These are phyloP conservation scores for Ophion ventricosus DNA, from an alignment of 2,888 invertebrate genomes.

Conservation along the genomic window DNA sequence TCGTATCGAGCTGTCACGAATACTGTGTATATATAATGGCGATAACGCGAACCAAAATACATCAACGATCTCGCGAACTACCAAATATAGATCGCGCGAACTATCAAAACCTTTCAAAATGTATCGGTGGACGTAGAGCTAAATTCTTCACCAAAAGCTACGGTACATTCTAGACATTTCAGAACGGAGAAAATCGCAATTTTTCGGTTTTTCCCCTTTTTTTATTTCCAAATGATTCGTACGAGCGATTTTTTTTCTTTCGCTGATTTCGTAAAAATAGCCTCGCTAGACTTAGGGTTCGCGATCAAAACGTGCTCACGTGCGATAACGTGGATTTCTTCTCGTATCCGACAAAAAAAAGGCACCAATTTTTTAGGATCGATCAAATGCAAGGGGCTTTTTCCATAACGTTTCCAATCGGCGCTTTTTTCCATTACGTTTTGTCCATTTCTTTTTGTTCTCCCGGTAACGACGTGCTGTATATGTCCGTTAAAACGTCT, in stretches of 20 bases:
- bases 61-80: neutral
- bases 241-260: neutral
- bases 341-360: neutral
- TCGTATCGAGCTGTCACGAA: too few species aligned
- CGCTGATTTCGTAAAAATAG: neutral
- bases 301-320: neutral
- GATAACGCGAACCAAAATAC: neutral
- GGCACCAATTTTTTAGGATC: neutral
- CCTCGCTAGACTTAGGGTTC: neutral
- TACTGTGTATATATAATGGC: neutral
- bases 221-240: neutral
- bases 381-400: neutral
- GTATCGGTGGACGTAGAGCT: neutral
- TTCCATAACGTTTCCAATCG: too few species aligned
- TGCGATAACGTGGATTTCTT: neutral
- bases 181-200: neutral
- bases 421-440: neutral
- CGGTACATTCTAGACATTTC: neutral
- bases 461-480: neutral
- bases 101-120: neutral
- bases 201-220: neutral
- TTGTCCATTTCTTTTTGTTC: slow-evolving; percentile 7
- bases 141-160: neutral
- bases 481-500: slow-evolving; percentile 72
- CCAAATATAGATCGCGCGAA: neutral